A percentile compares a stretch with the other conserved stretches of the same genome.
These are phyloP conservation scores for Cebidichthys violaceus DNA, from an alignment of 2,113 vertebrate species.

Conservation along the genomic window DNA sequence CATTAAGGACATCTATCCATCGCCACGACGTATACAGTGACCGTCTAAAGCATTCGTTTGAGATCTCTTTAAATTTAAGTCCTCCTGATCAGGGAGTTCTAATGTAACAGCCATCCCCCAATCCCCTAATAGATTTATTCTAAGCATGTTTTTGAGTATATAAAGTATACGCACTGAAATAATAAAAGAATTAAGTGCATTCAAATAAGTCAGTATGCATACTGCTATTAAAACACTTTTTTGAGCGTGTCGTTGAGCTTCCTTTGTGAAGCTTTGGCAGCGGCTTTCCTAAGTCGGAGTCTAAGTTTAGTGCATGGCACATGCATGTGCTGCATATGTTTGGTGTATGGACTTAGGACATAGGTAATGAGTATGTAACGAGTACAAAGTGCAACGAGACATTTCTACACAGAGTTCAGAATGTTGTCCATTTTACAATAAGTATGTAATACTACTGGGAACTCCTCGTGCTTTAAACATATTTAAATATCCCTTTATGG, in stretches of 20 bases:
- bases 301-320: neutral
- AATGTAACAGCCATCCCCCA: neutral
- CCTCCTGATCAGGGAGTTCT: neutral
- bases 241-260: neutral
- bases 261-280: neutral
- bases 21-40: neutral
- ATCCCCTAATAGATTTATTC: neutral
- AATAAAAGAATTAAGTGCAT: neutral
- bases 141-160: neutral
- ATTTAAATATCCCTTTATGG: neutral
- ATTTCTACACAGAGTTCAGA: neutral
- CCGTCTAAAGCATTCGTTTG: neutral
- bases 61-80: neutral
- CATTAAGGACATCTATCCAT: conserved; percentile 15
- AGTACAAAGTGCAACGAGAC: conserved; percentile 4
- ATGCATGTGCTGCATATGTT: neutral
- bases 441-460: neutral
- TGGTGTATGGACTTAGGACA: neutral
- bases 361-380: conserved; percentile 2
- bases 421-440: neutral
- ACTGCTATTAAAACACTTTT: neutral
- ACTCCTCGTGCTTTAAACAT: neutral
- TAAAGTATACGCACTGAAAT: neutral
- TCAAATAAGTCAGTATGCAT: neutral
- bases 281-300: neutral